Percentiles rank a stretch among this genome's conserved stretches.
phyloP scores from a whole-genome alignment of 2,113 vertebrate species.

The Gasterosteus nipponicus region DNA sequence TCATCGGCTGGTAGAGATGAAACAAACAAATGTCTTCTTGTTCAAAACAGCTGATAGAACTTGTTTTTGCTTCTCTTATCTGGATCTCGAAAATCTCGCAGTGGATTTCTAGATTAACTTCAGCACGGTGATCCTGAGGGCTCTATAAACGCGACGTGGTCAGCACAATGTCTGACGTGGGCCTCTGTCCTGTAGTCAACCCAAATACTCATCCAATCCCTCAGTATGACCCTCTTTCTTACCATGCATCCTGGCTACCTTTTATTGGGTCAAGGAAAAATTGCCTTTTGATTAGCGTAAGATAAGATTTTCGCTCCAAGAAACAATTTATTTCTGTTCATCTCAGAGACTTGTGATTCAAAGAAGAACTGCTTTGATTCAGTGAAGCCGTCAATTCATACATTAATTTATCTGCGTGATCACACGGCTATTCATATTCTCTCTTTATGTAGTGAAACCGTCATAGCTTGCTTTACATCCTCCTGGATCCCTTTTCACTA shows the following conservation, averaged over 20 bases:
- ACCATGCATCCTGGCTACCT: neutral
- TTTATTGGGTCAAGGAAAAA: neutral
- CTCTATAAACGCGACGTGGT: neutral
- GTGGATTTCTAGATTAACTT: conserved; percentile 14
- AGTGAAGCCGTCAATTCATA: neutral
- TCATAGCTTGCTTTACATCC: neutral
- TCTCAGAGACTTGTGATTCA: neutral
- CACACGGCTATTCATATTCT: neutral
- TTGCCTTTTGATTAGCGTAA: neutral
- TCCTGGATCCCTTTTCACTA: neutral
- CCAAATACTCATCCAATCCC: neutral
- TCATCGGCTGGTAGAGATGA: neutral
- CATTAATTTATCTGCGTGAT: neutral
- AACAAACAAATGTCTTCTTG: neutral
- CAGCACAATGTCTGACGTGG: neutral
- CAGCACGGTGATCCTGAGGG: neutral
- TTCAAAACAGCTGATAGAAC: conserved; percentile 19
- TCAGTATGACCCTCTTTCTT: neutral
- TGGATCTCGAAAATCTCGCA: neutral
- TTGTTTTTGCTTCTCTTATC: conserved; percentile 1
- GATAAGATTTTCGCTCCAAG: neutral
- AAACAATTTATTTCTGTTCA: neutral
- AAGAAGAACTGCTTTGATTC: neutral
- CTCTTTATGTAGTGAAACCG: neutral
- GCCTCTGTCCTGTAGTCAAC: neutral